Base-by-base conservation (phyloP, 2,888 invertebrate genomes). In the Eumerus sabulonum region DNA sequence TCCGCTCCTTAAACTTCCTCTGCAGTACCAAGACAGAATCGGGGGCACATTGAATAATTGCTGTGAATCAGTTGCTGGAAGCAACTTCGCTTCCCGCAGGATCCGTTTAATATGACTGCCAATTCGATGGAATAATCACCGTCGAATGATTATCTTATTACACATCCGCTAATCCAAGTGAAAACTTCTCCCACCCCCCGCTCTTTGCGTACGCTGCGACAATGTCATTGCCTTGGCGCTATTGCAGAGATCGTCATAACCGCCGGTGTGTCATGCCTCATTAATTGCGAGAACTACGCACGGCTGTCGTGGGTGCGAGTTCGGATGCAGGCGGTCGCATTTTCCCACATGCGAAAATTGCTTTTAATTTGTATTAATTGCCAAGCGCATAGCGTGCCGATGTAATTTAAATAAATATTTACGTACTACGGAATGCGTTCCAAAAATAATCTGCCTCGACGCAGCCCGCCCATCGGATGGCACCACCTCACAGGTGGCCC, bases 391-490 rank as follows among this genome's bases (percentile, higher is more conserved):
- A 70, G 64, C 27, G 27, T 79, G 40, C 59, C 74, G 45, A 50
- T 64, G 68, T 50, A 79, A 79, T 79, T 79, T 79, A 74, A 79
- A 79, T 79, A 74, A 27, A 74, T 79, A 74, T 74, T 66, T 64
- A 70, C 64, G 17, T 57, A 73, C 27, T 53, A 2, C 7, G 77
- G 47, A 63, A 59, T 73, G 62, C 42, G 53, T 63, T 68, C 42
- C 13, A 17, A 47, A 51, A 67, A 59, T 62, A 67, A 67, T 62
- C 36, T 13, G 18, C 56, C 16, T 17, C 3, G 12, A 18, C 35
- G 16, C 5, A 9, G 18, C 5, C 18, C n/a, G 38, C 17, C 54
- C 64, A 9, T 11, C 40, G 3, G 40, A 1, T 11, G 40, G 40
- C 11, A 38, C 17, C 47, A 19, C 17, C 53, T 50, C 38, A 35